Base-by-base conservation (phyloP, 2,888 invertebrate species). In the Clostera curtula region DNA sequence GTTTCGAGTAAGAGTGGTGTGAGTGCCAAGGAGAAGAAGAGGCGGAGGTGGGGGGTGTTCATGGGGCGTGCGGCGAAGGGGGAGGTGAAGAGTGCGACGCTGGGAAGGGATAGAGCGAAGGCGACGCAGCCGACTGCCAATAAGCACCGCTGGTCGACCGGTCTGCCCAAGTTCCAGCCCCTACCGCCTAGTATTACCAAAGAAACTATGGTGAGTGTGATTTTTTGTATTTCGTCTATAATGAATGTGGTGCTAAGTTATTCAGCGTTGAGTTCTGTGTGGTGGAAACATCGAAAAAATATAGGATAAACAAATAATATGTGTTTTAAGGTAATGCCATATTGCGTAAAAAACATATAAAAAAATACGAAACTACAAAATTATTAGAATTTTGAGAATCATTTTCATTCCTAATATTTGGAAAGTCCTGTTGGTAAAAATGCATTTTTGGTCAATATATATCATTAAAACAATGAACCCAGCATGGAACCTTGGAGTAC, bases 151-250 rank as follows among this genome's bases (percentile, higher is more conserved):
- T 91, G 91, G 91, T 91, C 90, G 1, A 90, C 90, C 0, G 91
- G 89, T 0, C 75, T 89, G 40, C 90, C 90, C 8, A 87, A 89
- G 49, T 83, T 88, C 18, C 89, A 90, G 58, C 91, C 92, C 3
- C 71, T 92, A 31, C 91, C 92, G 12, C 90, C 91, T 1, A 89
- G 89, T 24, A 91, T 91, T 55, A 91, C 91, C 55, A 92, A 92
- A 77, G 93, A 93, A 73, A 90, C 90, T 40, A 87, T 92, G 90
- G 92, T 91, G 53, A 77, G 84, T 26, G 9, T 23, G 1, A 12
- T 68, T 20, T 4, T 13, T 9, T 13, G 7, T 12, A 3, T 13
- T 14, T n/a, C 5, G 6, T 12, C 6, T 11, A 11, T 24, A 15
- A 22, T 10, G 3, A 16, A 7, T 19, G 3, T 8, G 7, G 11